Base-by-base conservation (phyloP, 2,113 vertebrate genomes). In the Carlito syrichta region DNA sequence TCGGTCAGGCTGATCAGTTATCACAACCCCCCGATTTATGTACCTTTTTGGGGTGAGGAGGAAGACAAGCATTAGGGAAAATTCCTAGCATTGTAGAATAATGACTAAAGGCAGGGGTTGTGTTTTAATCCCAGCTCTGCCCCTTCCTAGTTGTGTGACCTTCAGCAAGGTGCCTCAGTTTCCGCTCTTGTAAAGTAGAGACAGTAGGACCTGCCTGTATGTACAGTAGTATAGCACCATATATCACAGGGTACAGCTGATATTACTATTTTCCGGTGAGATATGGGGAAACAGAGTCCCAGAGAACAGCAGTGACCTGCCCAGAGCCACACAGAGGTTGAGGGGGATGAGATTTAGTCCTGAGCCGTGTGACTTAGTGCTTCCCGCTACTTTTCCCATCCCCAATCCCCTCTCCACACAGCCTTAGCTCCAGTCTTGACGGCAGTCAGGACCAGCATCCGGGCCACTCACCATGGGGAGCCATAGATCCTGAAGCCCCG, bases 401-500 rank as follows among this genome's bases (percentile, higher is more conserved):
- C 43, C 73, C 25, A 16, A 27, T 9, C 1, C n/a, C 45, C 62
- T 20, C 5, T 1, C 27, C 52, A 0, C 35, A 45, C 68, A 6
- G 84, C 69, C 69, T 32, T 56, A 0, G 48, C 38, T 30, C 73
- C 11, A 23, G 35, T 22, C 30, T 16, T 20, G 0, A 40, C 6
- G 0, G 20, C 3, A 2, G 19, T 8, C 83, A 3, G 27, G 35
- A 3, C 1, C 0, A 0, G 25, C 7, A 0, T 25, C 11, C 0
- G 0, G 2, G 2, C 2, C 89, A 98, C 99, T 99, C 99, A 99
- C 99, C 99, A 99, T 9, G 99, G 99, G 82, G 99, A 99, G 98
- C 99, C 99, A 58, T 99, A 99, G 98, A 99, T 98, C 88, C 99
- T 98, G 99, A 99, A 99, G 91, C 99, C 99, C 30, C 99, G 98